Evolutionary conservation across 2,113 vertebrate species (phyloP).

Genomic region (Albula glossodonta): DNA sequence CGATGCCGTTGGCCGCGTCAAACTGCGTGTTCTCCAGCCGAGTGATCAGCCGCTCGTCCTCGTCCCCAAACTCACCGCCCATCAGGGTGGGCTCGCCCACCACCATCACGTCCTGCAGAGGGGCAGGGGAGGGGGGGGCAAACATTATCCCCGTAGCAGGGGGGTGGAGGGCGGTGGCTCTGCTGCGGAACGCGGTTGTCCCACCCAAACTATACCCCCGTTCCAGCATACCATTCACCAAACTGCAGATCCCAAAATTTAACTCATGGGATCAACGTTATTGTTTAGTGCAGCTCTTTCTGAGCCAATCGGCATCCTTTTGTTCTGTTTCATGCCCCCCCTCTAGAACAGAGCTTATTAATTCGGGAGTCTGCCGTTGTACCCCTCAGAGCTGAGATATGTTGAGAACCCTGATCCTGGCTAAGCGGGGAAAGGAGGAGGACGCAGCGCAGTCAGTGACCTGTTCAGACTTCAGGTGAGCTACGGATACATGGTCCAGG

Average conservation of each 20-base stretch:
- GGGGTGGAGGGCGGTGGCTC: not conserved
- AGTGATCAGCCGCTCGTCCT: conserved; percentile 98
- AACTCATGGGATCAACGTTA: not conserved
- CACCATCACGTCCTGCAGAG: conserved; percentile 97
- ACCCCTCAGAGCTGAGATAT: not conserved
- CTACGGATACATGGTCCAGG: not conserved
- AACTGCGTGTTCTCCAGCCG: conserved; percentile 99
- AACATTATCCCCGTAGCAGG: conserved; percentile 75
- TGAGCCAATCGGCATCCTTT: too few species aligned
- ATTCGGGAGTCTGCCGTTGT: too few species aligned
- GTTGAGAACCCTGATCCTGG: not conserved
- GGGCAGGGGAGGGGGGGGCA: conserved; percentile 68
- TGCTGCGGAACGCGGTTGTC: not conserved
- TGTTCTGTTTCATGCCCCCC: too few species aligned
- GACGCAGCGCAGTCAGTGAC: not conserved
- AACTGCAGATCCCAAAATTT: not conserved
- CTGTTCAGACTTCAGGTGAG: not conserved
- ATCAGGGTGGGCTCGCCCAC: conserved; percentile 98
- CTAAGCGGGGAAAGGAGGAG: not conserved
- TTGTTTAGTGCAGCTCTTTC: not conserved
- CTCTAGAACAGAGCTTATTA: not conserved
- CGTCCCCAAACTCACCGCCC: conserved; percentile 98
- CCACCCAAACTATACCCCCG: too few species aligned
- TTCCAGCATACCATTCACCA: not conserved
- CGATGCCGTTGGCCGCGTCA: conserved; percentile 95